These are phyloP conservation scores for Omphaloscelis lunosa DNA, from an alignment of 2,888 invertebrate genomes.

Conservation along the genomic window DNA sequence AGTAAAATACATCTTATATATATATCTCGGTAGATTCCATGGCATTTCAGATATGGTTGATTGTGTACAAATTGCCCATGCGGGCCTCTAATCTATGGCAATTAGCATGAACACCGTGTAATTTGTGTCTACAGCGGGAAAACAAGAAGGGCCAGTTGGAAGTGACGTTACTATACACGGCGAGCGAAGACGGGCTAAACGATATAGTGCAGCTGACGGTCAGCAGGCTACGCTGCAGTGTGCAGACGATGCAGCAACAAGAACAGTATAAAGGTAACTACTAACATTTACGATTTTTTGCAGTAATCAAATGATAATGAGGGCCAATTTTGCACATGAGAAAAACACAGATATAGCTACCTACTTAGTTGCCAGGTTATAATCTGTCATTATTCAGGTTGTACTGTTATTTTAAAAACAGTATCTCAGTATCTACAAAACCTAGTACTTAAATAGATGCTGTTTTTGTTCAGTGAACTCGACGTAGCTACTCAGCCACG, in stretches of 20 bases:
- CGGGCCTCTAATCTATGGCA: conserved; percentile 62
- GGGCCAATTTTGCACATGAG: neutral
- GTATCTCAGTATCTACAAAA: neutral
- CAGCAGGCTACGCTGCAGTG: conserved; percentile 92
- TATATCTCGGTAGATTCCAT: conserved; percentile 42
- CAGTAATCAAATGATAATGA: neutral
- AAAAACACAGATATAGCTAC: neutral
- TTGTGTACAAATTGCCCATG: conserved; percentile 51
- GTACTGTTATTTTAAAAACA: neutral
- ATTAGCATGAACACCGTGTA: conserved; percentile 56
- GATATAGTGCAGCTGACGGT: conserved; percentile 92
- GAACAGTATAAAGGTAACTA: conserved; percentile 92
- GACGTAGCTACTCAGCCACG: neutral
- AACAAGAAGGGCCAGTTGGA: conserved; percentile 93
- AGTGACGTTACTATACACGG: conserved; percentile 91
- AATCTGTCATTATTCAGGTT: conserved; percentile 1
- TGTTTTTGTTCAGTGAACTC: neutral
- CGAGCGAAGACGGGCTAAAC: conserved; percentile 92
- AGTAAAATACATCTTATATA: conserved; percentile 31
- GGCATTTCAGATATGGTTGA: conserved; percentile 46
- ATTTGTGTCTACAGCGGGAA: conserved; percentile 88
- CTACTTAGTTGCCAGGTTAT: neutral
- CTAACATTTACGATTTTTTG: neutral
- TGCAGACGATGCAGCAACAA: conserved; percentile 94
- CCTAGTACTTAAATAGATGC: neutral